Evolutionary conservation across 2,797 vertebrate genomes (phyloP), one percentile per base, ranked within the genome.

Genomic region (Arctocebus calabarensis): DNA sequence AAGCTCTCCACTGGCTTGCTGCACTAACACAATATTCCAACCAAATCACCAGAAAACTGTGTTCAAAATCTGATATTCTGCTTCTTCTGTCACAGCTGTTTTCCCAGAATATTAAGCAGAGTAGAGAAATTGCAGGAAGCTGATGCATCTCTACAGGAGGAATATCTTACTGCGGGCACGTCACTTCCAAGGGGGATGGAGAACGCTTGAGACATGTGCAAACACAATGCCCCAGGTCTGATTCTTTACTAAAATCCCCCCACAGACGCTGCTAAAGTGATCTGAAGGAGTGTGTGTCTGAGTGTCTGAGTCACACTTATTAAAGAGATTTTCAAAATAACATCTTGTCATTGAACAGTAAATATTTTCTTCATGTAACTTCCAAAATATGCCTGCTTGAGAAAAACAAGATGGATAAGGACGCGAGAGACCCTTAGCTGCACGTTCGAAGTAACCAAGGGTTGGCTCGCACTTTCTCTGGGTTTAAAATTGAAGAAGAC

Each of bases 81-180:
- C 14, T 84, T 64, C 17, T 64, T 82, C 27, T 84, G 22, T 32
- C 57, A 43, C 57, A 75, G 22, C 20, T 78, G 40, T 57, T 90
- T 83, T 71, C 70, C 43, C 78, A 92, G 29, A 90, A 87, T 81
- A 79, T 83, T 75, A 74, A 95, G n/a, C 7, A 84, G 25, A 92
- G 8, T 55, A 5, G 6, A 90, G 55, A 68, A 20, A 3, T 22
- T 68, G 22, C 59, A 62, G 29, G 13, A 64, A 14, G 14, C 19
- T n/a, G 43, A 55, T 82, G 3, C 6, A 40, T 40, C 4, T 74
- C 73, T 90, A 55, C 2, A 37, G 17, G 55, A 7, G 17, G 70
- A 61, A 78, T 74, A 29, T 23, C 52, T 77, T 92, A 45, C 75
- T 59, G 3, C 17, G 7, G 94, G 48, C 7, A 19, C 20, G 70